Conservation (phyloP, 53 echinoderm and acorn worm genomes). For the Echinometra lucunter region DNA sequence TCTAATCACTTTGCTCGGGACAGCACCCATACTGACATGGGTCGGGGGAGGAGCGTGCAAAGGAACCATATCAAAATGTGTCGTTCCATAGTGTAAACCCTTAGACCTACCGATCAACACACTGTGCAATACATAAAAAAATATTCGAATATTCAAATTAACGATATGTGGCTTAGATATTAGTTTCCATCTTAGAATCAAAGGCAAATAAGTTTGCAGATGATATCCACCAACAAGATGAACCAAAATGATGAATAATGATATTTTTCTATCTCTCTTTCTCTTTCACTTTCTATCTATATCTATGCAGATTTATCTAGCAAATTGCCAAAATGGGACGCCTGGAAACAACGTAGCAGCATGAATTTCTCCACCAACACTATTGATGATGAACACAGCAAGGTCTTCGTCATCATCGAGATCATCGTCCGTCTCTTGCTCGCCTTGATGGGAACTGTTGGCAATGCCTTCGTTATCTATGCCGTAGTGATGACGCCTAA, state of each 20-base stretch:
- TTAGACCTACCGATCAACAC: too few species aligned
- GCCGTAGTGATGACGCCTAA: constrained; percentile 55
- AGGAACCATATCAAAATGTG: too few species aligned
- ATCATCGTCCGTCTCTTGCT: constrained; percentile 41
- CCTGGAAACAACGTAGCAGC: neutral
- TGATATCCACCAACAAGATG: neutral
- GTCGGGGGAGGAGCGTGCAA: too few species aligned
- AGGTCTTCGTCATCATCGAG: constrained; percentile 21
- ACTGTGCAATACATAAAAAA: too few species aligned
- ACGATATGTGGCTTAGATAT: neutral
- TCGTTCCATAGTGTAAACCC: too few species aligned
- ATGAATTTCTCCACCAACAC: constrained; percentile 9
- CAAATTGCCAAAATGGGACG: neutral
- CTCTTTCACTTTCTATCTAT: neutral
- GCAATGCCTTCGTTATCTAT: constrained; percentile 55
- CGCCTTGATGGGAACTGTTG: constrained; percentile 31
- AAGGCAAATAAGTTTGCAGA: neutral
- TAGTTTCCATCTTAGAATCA: neutral
- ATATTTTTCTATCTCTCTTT: neutral
- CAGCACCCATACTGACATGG: too few species aligned
- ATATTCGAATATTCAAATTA: too few species aligned
- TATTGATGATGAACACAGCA: constrained; percentile 33
- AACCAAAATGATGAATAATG: neutral
- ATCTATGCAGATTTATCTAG: neutral
- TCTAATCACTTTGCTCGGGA: too few species aligned